Percentiles rank a stretch among this genome's conserved stretches.
Evolutionary conservation across 2,113 vertebrate genomes (phyloP).

Genomic region (Callospermophilus lateralis): DNA sequence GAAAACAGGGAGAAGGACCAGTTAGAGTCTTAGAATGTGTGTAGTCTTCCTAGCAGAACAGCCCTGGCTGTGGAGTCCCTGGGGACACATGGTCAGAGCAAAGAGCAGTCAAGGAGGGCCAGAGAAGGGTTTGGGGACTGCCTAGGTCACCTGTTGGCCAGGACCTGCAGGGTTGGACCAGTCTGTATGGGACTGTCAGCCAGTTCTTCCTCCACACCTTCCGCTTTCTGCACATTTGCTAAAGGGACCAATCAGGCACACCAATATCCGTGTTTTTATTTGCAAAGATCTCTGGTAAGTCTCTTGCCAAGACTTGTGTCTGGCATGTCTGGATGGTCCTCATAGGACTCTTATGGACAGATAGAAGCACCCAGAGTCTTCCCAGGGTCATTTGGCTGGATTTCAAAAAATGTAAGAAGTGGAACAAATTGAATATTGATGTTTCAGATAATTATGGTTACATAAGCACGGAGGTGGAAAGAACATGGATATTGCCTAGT

Average conservation of each 20-base stretch:
- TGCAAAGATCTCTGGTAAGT: neutral
- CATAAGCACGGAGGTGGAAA: neutral
- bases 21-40: neutral
- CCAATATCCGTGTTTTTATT: neutral
- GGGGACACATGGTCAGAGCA: too few species aligned
- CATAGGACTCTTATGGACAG: neutral
- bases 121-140: neutral
- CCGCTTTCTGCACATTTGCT: neutral
- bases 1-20: neutral
- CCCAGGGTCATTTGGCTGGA: neutral
- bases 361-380: neutral
- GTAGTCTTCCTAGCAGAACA: neutral
- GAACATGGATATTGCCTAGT: neutral
- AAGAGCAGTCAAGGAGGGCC: neutral
- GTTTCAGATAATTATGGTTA: neutral
- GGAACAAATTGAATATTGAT: neutral
- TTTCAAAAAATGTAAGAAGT: neutral
- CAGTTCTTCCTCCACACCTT: neutral
- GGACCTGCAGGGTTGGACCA: too few species aligned
- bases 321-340: neutral
- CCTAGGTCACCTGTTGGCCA: neutral
- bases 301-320: neutral
- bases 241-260: neutral
- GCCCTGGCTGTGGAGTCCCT: fast-evolving
- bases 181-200: neutral